These are phyloP conservation scores for Etheostoma nigrum DNA, from an alignment of 2,797 vertebrate species.

Conservation along the genomic window DNA sequence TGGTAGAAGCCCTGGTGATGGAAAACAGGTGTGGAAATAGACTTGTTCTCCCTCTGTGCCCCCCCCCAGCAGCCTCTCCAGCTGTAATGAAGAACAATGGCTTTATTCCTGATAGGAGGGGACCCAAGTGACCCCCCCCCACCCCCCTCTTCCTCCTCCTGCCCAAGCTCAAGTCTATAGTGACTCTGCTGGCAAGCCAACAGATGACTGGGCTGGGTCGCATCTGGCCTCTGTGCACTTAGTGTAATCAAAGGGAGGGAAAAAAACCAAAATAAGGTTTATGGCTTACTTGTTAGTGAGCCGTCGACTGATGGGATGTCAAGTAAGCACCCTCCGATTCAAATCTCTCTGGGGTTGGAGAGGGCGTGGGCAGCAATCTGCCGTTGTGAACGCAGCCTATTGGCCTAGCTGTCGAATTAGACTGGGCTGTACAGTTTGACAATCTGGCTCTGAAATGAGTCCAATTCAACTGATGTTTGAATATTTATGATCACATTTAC, in stretches of 20 bases:
- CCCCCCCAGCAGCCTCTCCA: constrained; percentile 55
- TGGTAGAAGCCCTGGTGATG: constrained; percentile 56
- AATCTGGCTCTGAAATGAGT: constrained; percentile 50
- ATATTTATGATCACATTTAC: constrained; percentile 59
- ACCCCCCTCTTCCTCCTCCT: constrained; percentile 10
- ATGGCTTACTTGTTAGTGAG: constrained; percentile 80
- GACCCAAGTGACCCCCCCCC: constrained; percentile 43
- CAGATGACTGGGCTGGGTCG: constrained; percentile 77
- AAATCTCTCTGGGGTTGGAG: constrained; percentile 63
- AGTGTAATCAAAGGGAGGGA: constrained; percentile 81
- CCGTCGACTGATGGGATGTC: constrained; percentile 78
- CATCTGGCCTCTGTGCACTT: constrained; percentile 84
- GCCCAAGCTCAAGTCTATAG: constrained; percentile 43
- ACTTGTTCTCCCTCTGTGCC: constrained; percentile 64
- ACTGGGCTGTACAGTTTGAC: constrained; percentile 19
- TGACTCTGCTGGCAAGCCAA: constrained; percentile 63
- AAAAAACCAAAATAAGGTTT: constrained; percentile 63
- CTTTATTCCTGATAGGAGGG: constrained; percentile 69
- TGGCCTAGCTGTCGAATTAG: constrained; percentile 25
- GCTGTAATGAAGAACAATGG: constrained; percentile 80
- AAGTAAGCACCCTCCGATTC: constrained; percentile 68
- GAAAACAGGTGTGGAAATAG: constrained; percentile 77
- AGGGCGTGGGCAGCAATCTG: constrained; percentile 66
- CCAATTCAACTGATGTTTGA: constrained; percentile 44
- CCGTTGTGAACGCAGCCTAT: constrained; percentile 41